Evolutionary conservation across 2,888 invertebrate genomes (phyloP), one percentile per base, ranked within the genome.

Genomic region (Eupsilia transversa): DNA sequence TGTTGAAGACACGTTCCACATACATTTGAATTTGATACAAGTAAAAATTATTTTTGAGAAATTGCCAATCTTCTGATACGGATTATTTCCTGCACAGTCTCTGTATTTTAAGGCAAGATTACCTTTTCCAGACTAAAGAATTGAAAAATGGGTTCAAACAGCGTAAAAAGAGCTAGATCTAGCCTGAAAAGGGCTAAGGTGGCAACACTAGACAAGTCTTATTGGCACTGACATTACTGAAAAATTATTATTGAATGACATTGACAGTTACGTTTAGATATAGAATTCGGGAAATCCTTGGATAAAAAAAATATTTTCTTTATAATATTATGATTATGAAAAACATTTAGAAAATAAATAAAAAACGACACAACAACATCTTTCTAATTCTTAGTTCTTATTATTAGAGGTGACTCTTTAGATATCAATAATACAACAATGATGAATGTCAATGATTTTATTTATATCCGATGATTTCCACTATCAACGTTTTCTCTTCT

Each of bases 251-350:
- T 59, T 59, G 12, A 61, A 43, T 61, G 12, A 60, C 38, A 33
- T 20, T 71, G 59, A 60, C 60, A 35, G 23, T 1, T 20, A 35
- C 74, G 74, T 65, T 65, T 74, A 74, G 74, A 59, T 57, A 41
- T 12, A 0, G 17, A 43, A 20, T 33, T 65, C n/a, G 66, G 1
- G 12, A 49, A 27, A 35, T 65, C 6, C 14, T 43, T 14, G 0
- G 9, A 20, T 2, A 6, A 33, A 17, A 30, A 43, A 1, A 4
- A 14, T 54, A 4, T 38, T 54, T 56, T 38, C 0, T 27, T 14
- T 41, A 1, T 17, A 38, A 5, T 41, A 1, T 17, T 30, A 5
- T 67, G 3, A 41, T 3, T 4, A 4, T n/a, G n/a, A 7, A 23
- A 41, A 23, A 12, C 0, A 6, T 1, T 30, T 3, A 64, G 9